These are phyloP conservation scores for Protonemura montana DNA, from an alignment of 2,888 invertebrate genomes.

Conservation along the genomic window DNA sequence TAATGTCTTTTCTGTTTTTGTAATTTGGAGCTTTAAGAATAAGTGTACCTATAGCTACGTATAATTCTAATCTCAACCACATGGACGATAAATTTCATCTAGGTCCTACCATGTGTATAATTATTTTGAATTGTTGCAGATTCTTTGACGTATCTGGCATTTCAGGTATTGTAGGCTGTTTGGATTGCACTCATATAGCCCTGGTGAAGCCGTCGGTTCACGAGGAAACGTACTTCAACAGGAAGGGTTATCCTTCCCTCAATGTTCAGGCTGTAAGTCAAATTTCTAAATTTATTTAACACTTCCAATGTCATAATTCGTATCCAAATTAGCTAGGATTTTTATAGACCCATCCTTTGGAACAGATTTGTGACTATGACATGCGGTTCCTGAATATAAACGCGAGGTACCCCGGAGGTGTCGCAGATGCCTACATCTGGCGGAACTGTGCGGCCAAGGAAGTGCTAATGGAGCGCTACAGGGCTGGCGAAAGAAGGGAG, in stretches of 20 bases:
- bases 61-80: too few relatives aligned
- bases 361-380: conserved; percentile 15
- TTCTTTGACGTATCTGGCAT: conserved; percentile 36
- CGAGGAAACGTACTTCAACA: conserved; percentile 35
- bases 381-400: conserved; percentile 9
- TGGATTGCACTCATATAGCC: conserved; percentile 49
- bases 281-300: background rate
- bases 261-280: conserved; percentile 42
- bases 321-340: background rate
- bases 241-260: conserved; percentile 28
- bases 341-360: background rate
- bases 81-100: conserved; percentile 14
- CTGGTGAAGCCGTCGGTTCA: conserved; percentile 29
- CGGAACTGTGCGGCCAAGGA: too few relatives aligned
- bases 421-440: background rate
- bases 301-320: background rate
- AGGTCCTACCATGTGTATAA: background rate
- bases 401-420: background rate
- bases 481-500: background rate
- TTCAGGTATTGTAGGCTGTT: conserved; percentile 47
- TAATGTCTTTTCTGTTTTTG: background rate
- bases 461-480: too few relatives aligned
- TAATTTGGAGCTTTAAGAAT: background rate
- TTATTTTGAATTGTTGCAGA: conserved; percentile 23
- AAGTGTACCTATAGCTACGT: too few relatives aligned